Base-by-base conservation (phyloP, 2,888 invertebrate species). In the Heliconius sara region DNA sequence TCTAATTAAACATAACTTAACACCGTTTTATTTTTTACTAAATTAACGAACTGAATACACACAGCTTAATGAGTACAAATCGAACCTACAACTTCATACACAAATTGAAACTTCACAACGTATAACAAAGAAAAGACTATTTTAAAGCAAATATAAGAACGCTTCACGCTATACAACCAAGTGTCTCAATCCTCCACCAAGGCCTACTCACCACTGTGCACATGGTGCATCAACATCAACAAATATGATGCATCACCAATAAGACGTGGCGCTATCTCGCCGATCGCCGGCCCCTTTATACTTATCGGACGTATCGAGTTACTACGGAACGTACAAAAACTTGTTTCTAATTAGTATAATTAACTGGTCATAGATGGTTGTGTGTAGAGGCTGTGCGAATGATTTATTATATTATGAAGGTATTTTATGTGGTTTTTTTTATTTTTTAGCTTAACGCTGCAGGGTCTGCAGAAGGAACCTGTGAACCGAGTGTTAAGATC, bases 261-360 rank as follows among this genome's bases (percentile, higher is more conserved):
- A 85, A 82, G 82, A 85, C 84, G 78, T 80, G 83, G 73, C 81
- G 76, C 77, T 83, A 84, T 85, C 84, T 82, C 82, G 76, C 79
- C 88, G 91, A 89, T 93, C 91, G 88, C 86, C 85, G 87, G 86
- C 84, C 84, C 83, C 85, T 84, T 85, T 85, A 83, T 76, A 77
- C 87, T 90, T 90, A 91, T 90, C 88, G 84, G 81, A 79, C 83
- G 77, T 84, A 89, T 93, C 91, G 88, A 85, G 90, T 93, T 92
- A 90, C 92, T 92, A 90, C 92, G 83, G 83, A 82, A 83, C 78
- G 79, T 84, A 87, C 85, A 88, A 88, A 93, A 93, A 92, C 89
- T 89, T 92, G 93, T 90, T 93, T 90, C 89, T 93, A 91, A 94
- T 94, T 94, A 94, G 87, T 84, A 87, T 93, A 92, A 93, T 94